These are phyloP conservation scores for human DNA, from an alignment of 2,113 vertebrate species.

Conservation along the genomic window DNA sequence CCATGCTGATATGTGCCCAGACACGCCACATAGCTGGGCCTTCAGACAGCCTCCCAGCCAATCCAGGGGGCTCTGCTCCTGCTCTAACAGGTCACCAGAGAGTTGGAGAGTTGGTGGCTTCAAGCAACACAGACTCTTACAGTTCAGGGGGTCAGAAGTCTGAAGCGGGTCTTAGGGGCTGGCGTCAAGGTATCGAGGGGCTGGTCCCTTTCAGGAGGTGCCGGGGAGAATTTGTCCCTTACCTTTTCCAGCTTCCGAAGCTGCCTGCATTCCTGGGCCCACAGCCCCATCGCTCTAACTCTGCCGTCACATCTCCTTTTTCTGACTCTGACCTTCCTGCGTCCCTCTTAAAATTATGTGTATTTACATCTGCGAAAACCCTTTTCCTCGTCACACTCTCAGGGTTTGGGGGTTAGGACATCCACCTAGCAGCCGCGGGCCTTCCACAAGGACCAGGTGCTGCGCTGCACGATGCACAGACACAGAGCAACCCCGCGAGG, in stretches of 20 bases:
- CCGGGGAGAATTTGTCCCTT: accelerated
- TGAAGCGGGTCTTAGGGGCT: neutral
- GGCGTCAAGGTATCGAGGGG: neutral
- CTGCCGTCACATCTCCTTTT: accelerated
- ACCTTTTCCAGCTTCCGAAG: accelerated
- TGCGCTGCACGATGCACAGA: accelerated
- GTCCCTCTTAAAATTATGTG: neutral
- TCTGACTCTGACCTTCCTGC: neutral
- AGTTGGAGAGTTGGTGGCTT: neutral
- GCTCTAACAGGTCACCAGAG: neutral
- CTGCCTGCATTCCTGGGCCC: accelerated
- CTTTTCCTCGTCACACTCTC: too few relatives aligned
- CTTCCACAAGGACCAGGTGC: accelerated
- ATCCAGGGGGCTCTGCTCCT: accelerated
- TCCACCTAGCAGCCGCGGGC: neutral
- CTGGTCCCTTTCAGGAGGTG: accelerated
- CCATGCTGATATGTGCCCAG: too few relatives aligned
- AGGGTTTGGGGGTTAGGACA: neutral
- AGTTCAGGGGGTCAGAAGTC: neutral
- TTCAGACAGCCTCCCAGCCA: neutral
- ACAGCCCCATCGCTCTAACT: accelerated
- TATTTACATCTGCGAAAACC: neutral
- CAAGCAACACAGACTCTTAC: accelerated
- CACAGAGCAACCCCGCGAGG: accelerated
- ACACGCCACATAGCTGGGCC: neutral